Conservation (phyloP, 1,140 invertebrate species). For the Vanessa tameamea region DNA sequence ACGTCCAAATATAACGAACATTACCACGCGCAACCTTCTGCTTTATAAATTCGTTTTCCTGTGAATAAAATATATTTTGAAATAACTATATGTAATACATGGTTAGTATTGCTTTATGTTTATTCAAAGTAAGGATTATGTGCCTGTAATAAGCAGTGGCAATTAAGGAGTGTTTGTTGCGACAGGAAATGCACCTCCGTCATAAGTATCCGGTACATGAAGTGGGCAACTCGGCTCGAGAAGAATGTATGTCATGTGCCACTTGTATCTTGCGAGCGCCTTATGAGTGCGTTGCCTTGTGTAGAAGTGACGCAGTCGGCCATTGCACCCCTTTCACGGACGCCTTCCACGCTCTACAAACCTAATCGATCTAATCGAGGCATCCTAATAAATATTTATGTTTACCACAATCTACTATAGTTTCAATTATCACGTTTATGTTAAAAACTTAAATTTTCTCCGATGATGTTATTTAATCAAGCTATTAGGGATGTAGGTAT, state of each 20-base stretch:
- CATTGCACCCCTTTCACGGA: conserved; percentile 78
- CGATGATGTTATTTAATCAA: conserved; percentile 23
- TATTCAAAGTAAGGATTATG: conserved; percentile 8
- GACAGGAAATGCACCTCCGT: conserved; percentile 62
- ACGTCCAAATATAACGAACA: conserved; percentile 93
- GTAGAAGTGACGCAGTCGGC: conserved; percentile 62
- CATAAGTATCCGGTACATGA: conserved; percentile 60
- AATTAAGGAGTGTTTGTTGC: conserved; percentile 33
- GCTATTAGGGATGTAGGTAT: conserved; percentile 13
- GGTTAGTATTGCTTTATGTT: neutral
- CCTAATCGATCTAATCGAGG: conserved; percentile 56
- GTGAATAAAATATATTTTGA: conserved; percentile 35
- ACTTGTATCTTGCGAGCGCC: conserved; percentile 56
- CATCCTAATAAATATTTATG: conserved; percentile 61
- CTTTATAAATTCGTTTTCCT: conserved; percentile 95
- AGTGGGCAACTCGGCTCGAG: conserved; percentile 66
- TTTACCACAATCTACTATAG: neutral
- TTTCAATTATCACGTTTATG: neutral
- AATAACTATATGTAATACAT: neutral
- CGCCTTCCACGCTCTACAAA: conserved; percentile 75
- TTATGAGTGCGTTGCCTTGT: conserved; percentile 46
- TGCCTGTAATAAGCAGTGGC: conserved; percentile 3
- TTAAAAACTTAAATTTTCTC: neutral
- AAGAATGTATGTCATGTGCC: conserved; percentile 73
- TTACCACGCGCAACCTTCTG: conserved; percentile 88